Base-by-base conservation (phyloP, 2,113 vertebrate genomes). In the Rhineura floridana region DNA sequence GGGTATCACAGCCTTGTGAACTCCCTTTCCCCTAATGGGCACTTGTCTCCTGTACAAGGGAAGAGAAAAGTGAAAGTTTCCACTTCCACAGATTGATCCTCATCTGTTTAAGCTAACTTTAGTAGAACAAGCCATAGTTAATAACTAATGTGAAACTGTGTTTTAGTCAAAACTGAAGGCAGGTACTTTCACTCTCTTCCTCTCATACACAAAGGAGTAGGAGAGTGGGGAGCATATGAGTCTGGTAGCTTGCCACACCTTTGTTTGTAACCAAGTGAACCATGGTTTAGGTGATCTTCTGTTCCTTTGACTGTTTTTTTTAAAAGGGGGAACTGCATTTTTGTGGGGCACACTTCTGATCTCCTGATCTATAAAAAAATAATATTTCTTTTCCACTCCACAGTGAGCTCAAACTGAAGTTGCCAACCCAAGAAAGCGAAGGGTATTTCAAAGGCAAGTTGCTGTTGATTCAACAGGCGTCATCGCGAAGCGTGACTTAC, bases 381-480 rank as follows among this genome's bases (percentile, higher is more conserved):
- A 63, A 73, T 55, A 67, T 23, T 25, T 92, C 30, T 86, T 90
- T 86, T 92, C 95, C 90, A 77, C 87, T 93, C 89, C 78, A 19
- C 96, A 98, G 98, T 91, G 98, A 99, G 44, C 96, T 96, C 70
- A 98, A 97, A 92, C 89, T 98, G 75, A 98, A 97, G 90, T 97
- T 97, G 89, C 97, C 98, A 21, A 95, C 93, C 50, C 96, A 96
- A 75, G 98, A 98, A 73, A 96, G 95, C 1, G 98, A 98, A 39
- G 96, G 94, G 17, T 97, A 96, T 63, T 96, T 94, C 67, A 96
- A 95, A 69, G 96, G 96, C 55, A 98, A 98, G 15, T 96, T 98
- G 84, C 90, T 97, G 87, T 91, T 97, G 94, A 96, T 97, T 10
- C 98, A 97, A 92, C 98, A 97, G 81, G 94, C 97, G 19, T 98